Evolutionary conservation across 2,888 invertebrate genomes (phyloP), one percentile per base, ranked within the genome.

Genomic region (Chydorus sphaericus): DNA sequence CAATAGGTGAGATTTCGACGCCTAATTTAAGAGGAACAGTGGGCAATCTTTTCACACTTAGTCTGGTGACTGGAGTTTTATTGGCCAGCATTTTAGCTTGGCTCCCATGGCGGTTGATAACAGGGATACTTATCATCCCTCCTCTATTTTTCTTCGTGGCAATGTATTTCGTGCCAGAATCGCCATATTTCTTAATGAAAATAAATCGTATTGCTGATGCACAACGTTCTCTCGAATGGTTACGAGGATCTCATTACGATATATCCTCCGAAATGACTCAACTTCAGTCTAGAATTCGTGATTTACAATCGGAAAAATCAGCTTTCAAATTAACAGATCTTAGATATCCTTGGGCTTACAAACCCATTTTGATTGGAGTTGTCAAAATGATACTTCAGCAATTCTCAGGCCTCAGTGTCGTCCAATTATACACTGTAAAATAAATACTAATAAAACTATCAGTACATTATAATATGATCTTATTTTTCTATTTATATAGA

Each of bases 161-260:
- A 2, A 85, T 89, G 70, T 76, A 83, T 64, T 83, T 86, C 63
- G 85, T 91, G 80, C 93, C 92, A 0, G 93, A 93, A 70, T 81
- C 86, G 4, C 92, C 93, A 0, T 78, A 79, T 29, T 86, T 77
- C 66, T 73, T 80, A 61, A 74, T 85, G 60, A 74, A 76, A 49
- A 48, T 14, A 77, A 28, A 28, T 23, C 20, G 29, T 1, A 26
- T 20, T 5, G 29, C 11, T 2, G 36, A 56, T 4, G 56, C 56
- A 2, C 26, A 51, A 37, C 7, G 7, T 7, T 51, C 56, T 16
- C 28, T 56, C 11, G 26, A 37, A 20, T 56, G 56, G 56, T 36
- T 56, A 14, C 49, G 56, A 4, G 56, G 56, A 4, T 11, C 28
- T 2, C 28, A 54, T 29, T 26, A 39, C n/a, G n/a, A n/a, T 29